Conservation (phyloP, 2,797 vertebrate species). For the Sardinella longiceps region DNA sequence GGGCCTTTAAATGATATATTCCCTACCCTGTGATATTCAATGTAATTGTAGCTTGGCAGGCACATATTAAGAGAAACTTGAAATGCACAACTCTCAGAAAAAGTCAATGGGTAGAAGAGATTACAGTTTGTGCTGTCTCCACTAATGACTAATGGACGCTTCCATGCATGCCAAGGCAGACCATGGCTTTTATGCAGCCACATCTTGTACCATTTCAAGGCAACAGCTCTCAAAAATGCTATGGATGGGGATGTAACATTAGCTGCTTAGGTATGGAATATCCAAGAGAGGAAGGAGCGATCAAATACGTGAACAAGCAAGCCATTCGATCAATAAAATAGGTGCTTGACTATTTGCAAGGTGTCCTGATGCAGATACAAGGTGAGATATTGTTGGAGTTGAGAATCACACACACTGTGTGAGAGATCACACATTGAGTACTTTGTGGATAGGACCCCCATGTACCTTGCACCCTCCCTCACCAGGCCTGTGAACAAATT, state of each 20-base stretch:
- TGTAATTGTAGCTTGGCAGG: not conserved
- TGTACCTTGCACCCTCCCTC: slow-evolving; percentile 38
- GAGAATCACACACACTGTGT: slow-evolving; percentile 44
- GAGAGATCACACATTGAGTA: slow-evolving; percentile 31
- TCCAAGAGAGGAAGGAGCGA: not conserved
- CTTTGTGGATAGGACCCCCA: slow-evolving; percentile 27
- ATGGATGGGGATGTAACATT: not conserved
- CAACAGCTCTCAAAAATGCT: slow-evolving; percentile 3
- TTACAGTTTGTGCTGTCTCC: slow-evolving; percentile 19
- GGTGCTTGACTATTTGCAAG: slow-evolving; percentile 35
- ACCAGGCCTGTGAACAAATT: slow-evolving; percentile 55
- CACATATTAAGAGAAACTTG: not conserved
- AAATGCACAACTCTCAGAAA: slow-evolving; percentile 8
- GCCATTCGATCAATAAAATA: slow-evolving; percentile 48
- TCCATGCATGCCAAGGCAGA: not conserved
- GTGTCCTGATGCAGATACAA: slow-evolving; percentile 45
- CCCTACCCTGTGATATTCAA: slow-evolving; percentile 22
- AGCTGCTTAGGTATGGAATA: not conserved
- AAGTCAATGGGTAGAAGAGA: slow-evolving; percentile 13
- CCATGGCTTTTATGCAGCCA: not conserved
- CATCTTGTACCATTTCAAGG: not conserved
- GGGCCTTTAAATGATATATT: slow-evolving; percentile 28
- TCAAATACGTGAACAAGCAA: slow-evolving; percentile 49
- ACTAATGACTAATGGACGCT: slow-evolving; percentile 19
- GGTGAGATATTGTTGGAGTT: slow-evolving; percentile 46